Evolutionary conservation across 2,888 invertebrate genomes (phyloP), one percentile per base, ranked within the genome.

Genomic region (Ptychoptera contaminata): DNA sequence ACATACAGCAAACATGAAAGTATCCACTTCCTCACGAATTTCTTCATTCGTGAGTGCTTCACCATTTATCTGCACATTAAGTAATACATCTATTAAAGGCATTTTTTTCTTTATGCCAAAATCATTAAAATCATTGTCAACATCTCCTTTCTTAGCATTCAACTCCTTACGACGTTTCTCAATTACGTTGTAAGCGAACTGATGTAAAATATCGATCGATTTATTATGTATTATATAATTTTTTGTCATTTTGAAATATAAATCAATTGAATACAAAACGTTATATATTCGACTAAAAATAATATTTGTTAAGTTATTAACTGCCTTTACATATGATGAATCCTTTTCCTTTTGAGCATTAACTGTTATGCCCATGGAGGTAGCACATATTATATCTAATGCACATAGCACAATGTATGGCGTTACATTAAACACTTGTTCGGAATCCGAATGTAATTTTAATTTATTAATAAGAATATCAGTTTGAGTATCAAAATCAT

Each of bases 401-500:
- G 69, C 71, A 58, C 67, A 78, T 45, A 63, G 66, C 53, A 71
- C 70, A 2, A 82, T 63, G 31, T 72, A 66, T 1, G 76, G 75
- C 51, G 74, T 75, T 30, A 82, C 58, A 58, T 84, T 71, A 16
- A 79, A 60, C 3, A 58, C 54, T 47, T 59, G 60, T 7, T 23
- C 23, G 5, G 59, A 53, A 0, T 60, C 54, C 46, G 59, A 60
- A 8, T 59, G 53, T 0, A 60, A 61, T 37, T 59, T 58, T 37
- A 84, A 58, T 52, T 75, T 74, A 1, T 71, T 58, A 0, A 74
- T 59, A 45, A 85, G 63, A 15, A 75, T 64, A 36, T 64, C 60
- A 15, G 73, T 68, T 48, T 80, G 77, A 45, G 71, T 71, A 53
- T 81, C 74, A 56, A 85, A 82, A 0, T 79, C 72, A 8, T 75